phyloP scores from a whole-genome alignment of 2,888 invertebrate genomes.

The Cantharis nigra region DNA sequence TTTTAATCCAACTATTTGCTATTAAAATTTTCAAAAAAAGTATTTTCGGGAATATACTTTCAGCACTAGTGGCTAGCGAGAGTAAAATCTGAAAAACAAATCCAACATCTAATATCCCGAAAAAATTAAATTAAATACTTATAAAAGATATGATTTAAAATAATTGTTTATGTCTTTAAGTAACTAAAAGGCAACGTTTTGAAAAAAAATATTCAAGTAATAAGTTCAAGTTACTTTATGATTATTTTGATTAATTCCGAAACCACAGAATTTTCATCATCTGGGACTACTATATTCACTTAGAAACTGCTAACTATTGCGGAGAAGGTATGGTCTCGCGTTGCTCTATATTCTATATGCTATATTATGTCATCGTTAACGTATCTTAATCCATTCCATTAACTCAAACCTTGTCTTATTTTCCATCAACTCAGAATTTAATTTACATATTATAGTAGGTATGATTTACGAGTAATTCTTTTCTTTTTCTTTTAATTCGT shows the following conservation, averaged over 20 bases:
- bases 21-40: no score
- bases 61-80: no score
- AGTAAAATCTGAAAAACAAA: no score
- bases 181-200: no score
- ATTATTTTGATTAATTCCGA: background rate
- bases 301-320: background rate
- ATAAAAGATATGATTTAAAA: no score
- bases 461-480: background rate
- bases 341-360: background rate
- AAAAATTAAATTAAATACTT: no score
- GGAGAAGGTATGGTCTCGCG: background rate
- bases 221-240: background rate
- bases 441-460: background rate
- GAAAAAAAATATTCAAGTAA: no score
- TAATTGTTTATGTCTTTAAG: no score
- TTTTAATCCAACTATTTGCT: no score
- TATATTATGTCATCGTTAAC: background rate
- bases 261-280: background rate
- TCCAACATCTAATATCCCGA: no score
- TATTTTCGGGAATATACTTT: no score
- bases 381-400: background rate
- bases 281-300: background rate
- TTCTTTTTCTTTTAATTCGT: background rate
- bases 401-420: background rate
- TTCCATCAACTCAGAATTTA: background rate